Base-by-base conservation (phyloP, 2,113 vertebrate species). In the Fregetta grallaria region DNA sequence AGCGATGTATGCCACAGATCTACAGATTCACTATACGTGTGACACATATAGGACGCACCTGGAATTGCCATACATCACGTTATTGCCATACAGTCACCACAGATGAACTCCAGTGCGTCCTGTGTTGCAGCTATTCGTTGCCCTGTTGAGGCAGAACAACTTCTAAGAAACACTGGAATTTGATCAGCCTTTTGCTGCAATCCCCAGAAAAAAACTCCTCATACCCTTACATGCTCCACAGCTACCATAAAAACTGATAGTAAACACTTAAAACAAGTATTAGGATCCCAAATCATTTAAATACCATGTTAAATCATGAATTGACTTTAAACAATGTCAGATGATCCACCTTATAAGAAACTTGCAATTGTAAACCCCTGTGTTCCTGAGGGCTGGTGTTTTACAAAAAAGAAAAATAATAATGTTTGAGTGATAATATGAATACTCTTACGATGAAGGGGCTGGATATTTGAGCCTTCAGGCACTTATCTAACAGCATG, bases 131-230 rank as follows among this genome's bases (percentile, higher is more conserved):
- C 38, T 44, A 7, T 18, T 19, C 18, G 17, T 9, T 71, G 29
- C 63, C 49, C 49, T 85, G 11, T 75, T n/a, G 59, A 47, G 70
- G 70, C 79, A 90, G 71, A 88, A 34, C 12, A 75, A 1, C 26
- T 72, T 63, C 15, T 76, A 79, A 72, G 58, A 56, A 95, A 42
- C 52, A 30, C 34, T 56, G 66, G 59, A 82, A 92, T 94, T 49
- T 49, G 70, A 88, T 75, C 88, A 88, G 40, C 50, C 32, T 87
- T 84, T 74, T 89, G 65, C 59, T 77, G 77, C 58, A 86, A 47
- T 44, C 23, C n/a, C 45, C 29, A 45, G 50, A 13, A 5, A 17
- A 47, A 40, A 34, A 4, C 1, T 56, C 26, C 55, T 83, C n/a
- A 1, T 17, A 13, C 22, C 25, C 3, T 66, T 88, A 67, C 45